These are phyloP conservation scores for Torymus tubicola DNA, from an alignment of 2,888 invertebrate species.

Conservation along the genomic window DNA sequence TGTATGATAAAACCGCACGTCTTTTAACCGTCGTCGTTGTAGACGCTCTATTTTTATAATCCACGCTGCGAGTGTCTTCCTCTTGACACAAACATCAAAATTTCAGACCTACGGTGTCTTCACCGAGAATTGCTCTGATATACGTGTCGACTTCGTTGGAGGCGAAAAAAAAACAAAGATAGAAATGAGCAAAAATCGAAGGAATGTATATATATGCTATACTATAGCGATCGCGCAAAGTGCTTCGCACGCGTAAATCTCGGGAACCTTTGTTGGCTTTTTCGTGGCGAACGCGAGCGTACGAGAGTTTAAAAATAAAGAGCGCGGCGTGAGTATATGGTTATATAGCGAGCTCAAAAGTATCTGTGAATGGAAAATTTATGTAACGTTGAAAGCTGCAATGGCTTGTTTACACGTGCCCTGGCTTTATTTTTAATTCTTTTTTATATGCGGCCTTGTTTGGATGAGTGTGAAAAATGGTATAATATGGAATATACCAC, in stretches of 20 bases:
- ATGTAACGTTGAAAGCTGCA: background rate
- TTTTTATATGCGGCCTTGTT: background rate
- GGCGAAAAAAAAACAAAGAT: too few species aligned
- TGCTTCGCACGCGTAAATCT: conserved; percentile 28
- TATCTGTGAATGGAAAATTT: conserved; percentile 16
- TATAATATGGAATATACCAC: too few species aligned
- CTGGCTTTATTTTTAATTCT: background rate
- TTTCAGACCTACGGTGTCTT: conserved; percentile 1
- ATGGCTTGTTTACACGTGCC: background rate
- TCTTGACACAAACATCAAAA: conserved; percentile 44
- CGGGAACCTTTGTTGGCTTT: conserved; percentile 15
- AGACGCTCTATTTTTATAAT: conserved; percentile 46
- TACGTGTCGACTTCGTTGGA: too few species aligned
- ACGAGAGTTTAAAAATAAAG: conserved; percentile 43
- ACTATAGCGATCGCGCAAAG: too few species aligned
- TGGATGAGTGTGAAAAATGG: too few species aligned
- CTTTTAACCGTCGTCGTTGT: conserved; percentile 6
- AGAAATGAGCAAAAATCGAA: too few species aligned
- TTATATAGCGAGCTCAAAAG: background rate
- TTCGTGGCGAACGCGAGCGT: background rate
- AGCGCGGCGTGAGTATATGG: background rate
- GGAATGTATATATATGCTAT: too few species aligned
- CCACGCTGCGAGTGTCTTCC: background rate
- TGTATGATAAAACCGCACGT: conserved; percentile 13
- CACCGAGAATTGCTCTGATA: too few species aligned